A percentile compares a stretch with the other conserved stretches of the same genome.
These are phyloP conservation scores for Hippoglossus stenolepis DNA, from an alignment of 2,113 vertebrate genomes.

Conservation along the genomic window DNA sequence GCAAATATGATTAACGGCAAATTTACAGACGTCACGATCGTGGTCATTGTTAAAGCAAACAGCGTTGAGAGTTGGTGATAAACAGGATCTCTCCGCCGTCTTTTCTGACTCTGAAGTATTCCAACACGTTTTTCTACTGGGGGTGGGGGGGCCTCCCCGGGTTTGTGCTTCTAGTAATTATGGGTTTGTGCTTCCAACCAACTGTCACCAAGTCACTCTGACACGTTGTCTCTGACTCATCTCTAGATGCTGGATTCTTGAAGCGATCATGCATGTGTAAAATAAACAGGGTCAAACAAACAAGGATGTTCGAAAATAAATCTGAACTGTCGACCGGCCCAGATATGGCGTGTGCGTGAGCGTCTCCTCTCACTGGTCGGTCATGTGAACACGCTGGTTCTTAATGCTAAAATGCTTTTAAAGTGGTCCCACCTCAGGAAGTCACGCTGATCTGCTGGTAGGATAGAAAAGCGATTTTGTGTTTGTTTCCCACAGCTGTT, in stretches of 20 bases:
- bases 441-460: not conserved
- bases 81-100: not conserved
- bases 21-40: not conserved
- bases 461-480: not conserved
- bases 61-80: too few species aligned
- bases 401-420: not conserved
- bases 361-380: not conserved
- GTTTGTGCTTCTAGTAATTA: not conserved
- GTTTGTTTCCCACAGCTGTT: not conserved
- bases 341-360: not conserved
- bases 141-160: not conserved
- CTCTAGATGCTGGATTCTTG: not conserved
- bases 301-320: not conserved
- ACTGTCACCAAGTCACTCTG: not conserved
- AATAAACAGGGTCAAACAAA: not conserved
- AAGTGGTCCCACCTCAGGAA: not conserved
- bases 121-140: not conserved
- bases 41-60: too few species aligned
- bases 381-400: slow-evolving; percentile 8
- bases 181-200: not conserved
- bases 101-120: too few species aligned
- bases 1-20: not conserved
- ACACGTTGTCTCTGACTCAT: not conserved
- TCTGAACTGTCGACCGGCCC: not conserved
- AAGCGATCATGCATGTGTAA: not conserved